Percentiles rank a stretch among this genome's conserved stretches.
Evolutionary conservation across 1,140 invertebrate genomes (phyloP).

Genomic region (Phymastichus coffea): DNA sequence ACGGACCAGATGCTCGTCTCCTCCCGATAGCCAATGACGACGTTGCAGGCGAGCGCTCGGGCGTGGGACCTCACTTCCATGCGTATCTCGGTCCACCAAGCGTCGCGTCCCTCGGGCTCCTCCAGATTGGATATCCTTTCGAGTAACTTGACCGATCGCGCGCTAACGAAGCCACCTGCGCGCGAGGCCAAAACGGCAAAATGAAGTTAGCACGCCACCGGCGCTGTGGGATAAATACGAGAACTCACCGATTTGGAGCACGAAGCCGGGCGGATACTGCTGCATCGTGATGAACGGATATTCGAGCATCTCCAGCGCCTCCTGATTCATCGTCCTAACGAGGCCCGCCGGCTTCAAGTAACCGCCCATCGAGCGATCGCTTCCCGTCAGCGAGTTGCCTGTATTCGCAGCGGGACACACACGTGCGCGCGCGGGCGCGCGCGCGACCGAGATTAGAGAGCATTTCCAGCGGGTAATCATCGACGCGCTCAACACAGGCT

Average conservation of each 20-base stretch:
- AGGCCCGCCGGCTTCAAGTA: conserved; percentile 53
- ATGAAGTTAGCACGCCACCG: too few relatives aligned
- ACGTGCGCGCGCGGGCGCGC: too few relatives aligned
- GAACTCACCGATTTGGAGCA: conserved; percentile 80
- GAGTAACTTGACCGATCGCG: conserved; percentile 83
- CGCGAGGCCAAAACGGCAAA: background rate
- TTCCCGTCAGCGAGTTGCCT: conserved; percentile 72
- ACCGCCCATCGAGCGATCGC: conserved; percentile 56
- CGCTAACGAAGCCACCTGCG: conserved; percentile 79
- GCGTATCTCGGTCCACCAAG: conserved; percentile 93
- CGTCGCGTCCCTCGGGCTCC: conserved; percentile 86
- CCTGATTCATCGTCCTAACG: conserved; percentile 66
- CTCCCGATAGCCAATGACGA: conserved; percentile 91
- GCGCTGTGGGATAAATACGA: too few relatives aligned
- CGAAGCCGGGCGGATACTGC: conserved; percentile 84
- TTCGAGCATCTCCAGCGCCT: conserved; percentile 80
- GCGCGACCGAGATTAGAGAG: too few relatives aligned
- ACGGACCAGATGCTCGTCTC: conserved; percentile 89
- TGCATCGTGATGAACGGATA: conserved; percentile 95
- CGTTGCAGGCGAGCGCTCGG: conserved; percentile 85
- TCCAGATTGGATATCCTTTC: conserved; percentile 79
- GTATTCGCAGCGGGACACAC: too few relatives aligned
- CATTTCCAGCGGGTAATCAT: too few relatives aligned
- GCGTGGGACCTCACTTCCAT: conserved; percentile 93
- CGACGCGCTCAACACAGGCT: too few relatives aligned